Evolutionary conservation across 92 coral and sea anemone genomes (phyloP), one percentile per base, ranked within the genome.

Genomic region (Parazoanthus swiftii): DNA sequence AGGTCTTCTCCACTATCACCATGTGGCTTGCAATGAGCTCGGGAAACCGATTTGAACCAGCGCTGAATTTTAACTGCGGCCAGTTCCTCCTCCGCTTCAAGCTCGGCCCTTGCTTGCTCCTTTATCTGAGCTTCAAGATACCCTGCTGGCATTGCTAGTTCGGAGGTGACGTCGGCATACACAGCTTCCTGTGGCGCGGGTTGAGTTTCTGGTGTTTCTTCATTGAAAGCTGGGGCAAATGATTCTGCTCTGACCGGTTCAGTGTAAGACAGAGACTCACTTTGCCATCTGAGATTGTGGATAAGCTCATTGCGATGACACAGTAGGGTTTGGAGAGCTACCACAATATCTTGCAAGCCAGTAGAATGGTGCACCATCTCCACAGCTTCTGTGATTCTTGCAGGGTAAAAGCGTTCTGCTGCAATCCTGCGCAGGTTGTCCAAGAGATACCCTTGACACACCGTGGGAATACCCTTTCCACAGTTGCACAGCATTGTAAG

Each of bases 401-500:
- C 21, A 18, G 97, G 95, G 29, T 92, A 77, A 51, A 84, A 76
- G 50, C 77, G 71, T 77, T 92, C 90, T 79, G 87, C 86, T 33
- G 74, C 37, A 39, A 92, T 82, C 73, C 84, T 46, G 14, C 90
- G 90, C 29, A 92, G 79, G 74, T 78, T 77, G n/a, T 82, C 80
- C 48, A 89, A 58, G 11, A 92, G 84, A 58, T 43, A 80, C 14
- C 74, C 79, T 43, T 95, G 93, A 65, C 89, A 70, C n/a, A 38
- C 65, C 5, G 58, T 54, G 18, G 96, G 90, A 23, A 96, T 88
- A 33, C 93, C 95, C 50, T 86, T 89, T 79, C 95, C 98, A 89
- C 95, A 94, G 83, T 96, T 96, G 81, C 95, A 95, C 89, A 96
- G 68, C 98, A 96, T 91, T 58, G 98, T 96, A 66, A 96, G 81